phyloP scores from a whole-genome alignment of 1,140 invertebrate genomes.

The Hirudo medicinalis region DNA sequence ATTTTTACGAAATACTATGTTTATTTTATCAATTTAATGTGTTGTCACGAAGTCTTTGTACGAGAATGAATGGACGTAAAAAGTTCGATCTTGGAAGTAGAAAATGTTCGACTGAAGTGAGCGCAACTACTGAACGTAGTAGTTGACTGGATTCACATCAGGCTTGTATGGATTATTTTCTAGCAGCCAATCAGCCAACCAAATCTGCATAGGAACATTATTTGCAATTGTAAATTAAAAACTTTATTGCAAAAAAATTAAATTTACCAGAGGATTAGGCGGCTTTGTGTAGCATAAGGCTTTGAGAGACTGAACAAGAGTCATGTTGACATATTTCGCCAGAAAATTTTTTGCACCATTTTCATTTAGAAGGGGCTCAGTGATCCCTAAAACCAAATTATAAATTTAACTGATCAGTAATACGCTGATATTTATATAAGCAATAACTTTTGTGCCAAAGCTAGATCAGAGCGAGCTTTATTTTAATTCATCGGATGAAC shows the following conservation, averaged over 20 bases:
- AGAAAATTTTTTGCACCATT: not conserved
- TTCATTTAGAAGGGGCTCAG: not conserved
- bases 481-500: too few species aligned
- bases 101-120: too few species aligned
- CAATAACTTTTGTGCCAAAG: too few species aligned
- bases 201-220: conserved; percentile 39
- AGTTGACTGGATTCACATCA: conserved; percentile 5
- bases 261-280: not conserved
- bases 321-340: not conserved
- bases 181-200: conserved; percentile 64
- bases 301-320: not conserved
- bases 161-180: conserved; percentile 62
- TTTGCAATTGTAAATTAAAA: not conserved
- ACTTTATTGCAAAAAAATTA: not conserved
- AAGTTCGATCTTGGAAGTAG: not conserved
- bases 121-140: not conserved
- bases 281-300: not conserved
- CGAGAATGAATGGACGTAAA: too few species aligned
- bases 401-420: too few species aligned
- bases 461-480: too few species aligned
- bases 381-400: not conserved
- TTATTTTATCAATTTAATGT: too few species aligned
- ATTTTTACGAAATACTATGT: too few species aligned
- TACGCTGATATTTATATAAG: too few species aligned
- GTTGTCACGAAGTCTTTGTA: too few species aligned